Percentiles rank a stretch among this genome's conserved stretches.
phyloP scores from a whole-genome alignment of 2,113 vertebrate species.

The Tupaia tana region DNA sequence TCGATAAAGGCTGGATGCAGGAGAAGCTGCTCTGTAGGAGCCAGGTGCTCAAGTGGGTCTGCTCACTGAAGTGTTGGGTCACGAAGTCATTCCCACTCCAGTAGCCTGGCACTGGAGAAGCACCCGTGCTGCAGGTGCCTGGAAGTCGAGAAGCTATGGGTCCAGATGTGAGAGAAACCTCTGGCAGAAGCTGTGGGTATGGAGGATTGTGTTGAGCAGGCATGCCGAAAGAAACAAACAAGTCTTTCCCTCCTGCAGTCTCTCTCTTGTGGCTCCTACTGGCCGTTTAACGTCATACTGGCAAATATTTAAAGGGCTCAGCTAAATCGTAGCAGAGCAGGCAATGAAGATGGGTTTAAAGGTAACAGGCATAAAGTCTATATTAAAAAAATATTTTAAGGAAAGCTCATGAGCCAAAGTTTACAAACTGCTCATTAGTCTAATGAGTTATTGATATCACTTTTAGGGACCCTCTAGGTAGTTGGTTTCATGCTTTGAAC shows the following conservation, averaged over 20 bases:
- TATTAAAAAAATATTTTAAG: background rate
- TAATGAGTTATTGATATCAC: background rate
- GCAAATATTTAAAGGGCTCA: background rate
- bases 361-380: background rate
- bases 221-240: background rate
- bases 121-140: rapidly evolving
- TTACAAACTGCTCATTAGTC: background rate
- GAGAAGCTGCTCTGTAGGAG: background rate
- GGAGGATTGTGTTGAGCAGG: background rate
- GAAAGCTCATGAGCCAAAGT: background rate
- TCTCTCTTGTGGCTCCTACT: background rate
- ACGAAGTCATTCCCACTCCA: background rate
- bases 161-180: background rate
- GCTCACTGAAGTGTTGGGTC: rapidly evolving
- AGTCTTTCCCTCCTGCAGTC: background rate
- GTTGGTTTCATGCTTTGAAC: background rate
- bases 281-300: background rate
- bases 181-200: too few species aligned
- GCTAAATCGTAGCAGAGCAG: background rate
- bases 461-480: background rate
- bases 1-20: background rate
- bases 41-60: background rate
- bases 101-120: background rate
- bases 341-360: background rate
- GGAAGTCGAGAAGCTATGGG: too few species aligned